Conservation (phyloP, 2,888 invertebrate genomes). For the Patella caerulea region DNA sequence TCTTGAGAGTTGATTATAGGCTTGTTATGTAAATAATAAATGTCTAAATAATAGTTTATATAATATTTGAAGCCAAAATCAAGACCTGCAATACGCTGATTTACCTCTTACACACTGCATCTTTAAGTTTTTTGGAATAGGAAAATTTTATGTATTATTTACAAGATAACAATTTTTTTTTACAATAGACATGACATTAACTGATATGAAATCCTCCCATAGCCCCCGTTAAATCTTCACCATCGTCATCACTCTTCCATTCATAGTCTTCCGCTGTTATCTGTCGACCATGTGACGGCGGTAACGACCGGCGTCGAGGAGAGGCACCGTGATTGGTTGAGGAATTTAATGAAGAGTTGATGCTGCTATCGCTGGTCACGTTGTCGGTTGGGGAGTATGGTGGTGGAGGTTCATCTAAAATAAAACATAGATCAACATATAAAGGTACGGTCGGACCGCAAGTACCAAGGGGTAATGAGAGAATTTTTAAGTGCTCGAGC, state of each 20-base stretch:
- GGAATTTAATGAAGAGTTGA: conserved; percentile 24
- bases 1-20: too few relatives aligned
- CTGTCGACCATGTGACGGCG: conserved; percentile 15
- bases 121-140: too few relatives aligned
- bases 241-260: conserved; percentile 44
- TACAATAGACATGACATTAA: background rate
- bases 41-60: too few relatives aligned
- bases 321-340: conserved; percentile 16
- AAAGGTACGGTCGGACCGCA: background rate
- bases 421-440: conserved; percentile 25
- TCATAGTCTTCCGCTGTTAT: conserved; percentile 33
- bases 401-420: conserved; percentile 57
- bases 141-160: too few relatives aligned
- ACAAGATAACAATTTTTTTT: too few relatives aligned
- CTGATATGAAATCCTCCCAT: conserved; percentile 52
- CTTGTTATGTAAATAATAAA: too few relatives aligned
- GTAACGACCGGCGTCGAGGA: conserved; percentile 27
- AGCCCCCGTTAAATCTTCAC: conserved; percentile 53
- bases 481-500: background rate
- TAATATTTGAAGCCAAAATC: too few relatives aligned
- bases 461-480: background rate
- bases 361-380: conserved; percentile 21
- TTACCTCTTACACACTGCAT: too few relatives aligned
- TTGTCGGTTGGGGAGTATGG: conserved; percentile 55
- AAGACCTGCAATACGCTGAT: too few relatives aligned